A percentile compares a stretch with the other conserved stretches of the same genome.
Conservation (phyloP, 2,113 vertebrate species). For the Ictidomys tridecemlineatus region DNA sequence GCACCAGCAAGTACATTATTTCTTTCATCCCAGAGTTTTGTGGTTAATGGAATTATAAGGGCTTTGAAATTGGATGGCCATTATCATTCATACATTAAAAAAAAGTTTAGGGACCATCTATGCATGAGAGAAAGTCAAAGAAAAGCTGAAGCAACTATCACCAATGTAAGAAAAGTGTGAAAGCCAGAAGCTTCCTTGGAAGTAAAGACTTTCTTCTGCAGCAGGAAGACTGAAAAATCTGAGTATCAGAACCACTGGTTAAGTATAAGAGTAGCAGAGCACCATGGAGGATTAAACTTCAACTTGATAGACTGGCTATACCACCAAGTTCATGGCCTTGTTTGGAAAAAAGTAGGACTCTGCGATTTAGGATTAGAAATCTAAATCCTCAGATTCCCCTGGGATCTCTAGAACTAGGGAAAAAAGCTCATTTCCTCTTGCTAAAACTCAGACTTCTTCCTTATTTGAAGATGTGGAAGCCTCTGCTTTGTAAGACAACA, state of each 20-base stretch:
- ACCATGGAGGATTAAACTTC: not conserved
- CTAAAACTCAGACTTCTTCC: not conserved
- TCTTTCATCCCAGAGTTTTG: not conserved
- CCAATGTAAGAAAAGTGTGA: not conserved
- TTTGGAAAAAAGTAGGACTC: not conserved
- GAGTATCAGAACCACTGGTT: not conserved
- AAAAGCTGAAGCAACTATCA: not conserved
- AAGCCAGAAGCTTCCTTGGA: not conserved
- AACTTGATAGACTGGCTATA: not conserved
- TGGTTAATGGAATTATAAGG: not conserved
- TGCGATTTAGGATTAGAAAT: not conserved
- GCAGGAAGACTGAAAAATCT: not conserved
- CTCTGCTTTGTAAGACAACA: not conserved
- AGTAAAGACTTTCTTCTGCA: not conserved
- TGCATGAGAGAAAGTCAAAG: not conserved
- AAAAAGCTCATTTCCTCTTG: not conserved
- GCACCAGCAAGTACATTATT: not conserved
- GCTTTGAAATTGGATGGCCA: not conserved
- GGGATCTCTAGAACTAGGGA: not conserved
- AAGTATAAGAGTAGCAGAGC: not conserved
- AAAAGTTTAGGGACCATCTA: not conserved
- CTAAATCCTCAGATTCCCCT: constrained; percentile 34
- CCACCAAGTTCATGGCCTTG: not conserved
- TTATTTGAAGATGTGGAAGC: not conserved
- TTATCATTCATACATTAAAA: not conserved